Evolutionary conservation across 2,797 vertebrate species (phyloP), one percentile per base, ranked within the genome.

Genomic region (Rhyacichthys aspro): DNA sequence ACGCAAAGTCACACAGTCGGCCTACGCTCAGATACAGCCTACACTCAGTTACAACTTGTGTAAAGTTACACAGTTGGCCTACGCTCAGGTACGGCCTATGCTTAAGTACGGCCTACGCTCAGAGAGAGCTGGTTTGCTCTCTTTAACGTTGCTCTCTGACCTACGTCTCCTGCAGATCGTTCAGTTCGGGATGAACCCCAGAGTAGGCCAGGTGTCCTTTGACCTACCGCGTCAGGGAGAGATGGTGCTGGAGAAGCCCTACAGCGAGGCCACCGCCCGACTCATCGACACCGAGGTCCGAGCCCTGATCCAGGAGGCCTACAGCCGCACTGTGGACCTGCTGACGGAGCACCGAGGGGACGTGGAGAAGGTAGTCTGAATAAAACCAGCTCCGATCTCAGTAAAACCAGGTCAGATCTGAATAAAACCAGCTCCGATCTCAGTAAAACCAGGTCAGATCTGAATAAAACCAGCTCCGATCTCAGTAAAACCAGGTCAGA

Each of bases 161-260:
- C 28, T 63, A n/a, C 7, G 23, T 28, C 3, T 28, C 34, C 43
- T 58, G 34, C 91, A 99, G 97, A 96, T 99, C 11, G 96, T 98
- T 55, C 97, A 98, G 89, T 99, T 98, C 34, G 97, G 97, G 43
- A 99, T 99, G 97, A 99, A 96, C 49, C 88, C 93, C 2, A 97
- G 96, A 83, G 97, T 99, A 39, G 97, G 97, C 1, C 96, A 98
- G 88, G 95, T 99, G 48, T 98, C 96, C 61, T 99, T 99, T 23
- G 96, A 98, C 70, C 91, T 98, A 0, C 96, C 97, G 0, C 94
- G 95, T 1, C 95, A 97, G 86, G 97, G 96, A 0, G 97, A 99
- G 76, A 92, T 96, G 94, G 93, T 97, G 8, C 83, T 99, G 43
- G 97, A 99, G 88, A 99, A 98, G 45, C 96, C 97, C 0, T 99